phyloP scores from a whole-genome alignment of 2,113 vertebrate genomes.

The Spermophilus dauricus region DNA sequence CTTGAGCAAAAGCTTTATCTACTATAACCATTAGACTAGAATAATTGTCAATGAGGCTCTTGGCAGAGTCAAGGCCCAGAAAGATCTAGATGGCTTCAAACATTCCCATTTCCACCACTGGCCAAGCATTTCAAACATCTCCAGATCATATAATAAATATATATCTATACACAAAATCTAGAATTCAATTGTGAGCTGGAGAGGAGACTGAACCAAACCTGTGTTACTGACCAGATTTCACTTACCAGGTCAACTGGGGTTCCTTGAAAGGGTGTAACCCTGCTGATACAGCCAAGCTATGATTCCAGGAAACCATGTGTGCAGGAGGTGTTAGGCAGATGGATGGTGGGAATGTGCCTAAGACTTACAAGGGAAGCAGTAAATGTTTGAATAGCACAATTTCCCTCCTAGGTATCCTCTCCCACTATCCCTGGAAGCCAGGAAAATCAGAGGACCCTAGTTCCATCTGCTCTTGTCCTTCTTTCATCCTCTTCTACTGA shows the following conservation, averaged over 20 bases:
- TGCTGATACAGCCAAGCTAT: background rate
- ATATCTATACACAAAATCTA: background rate
- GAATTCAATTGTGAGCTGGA: background rate
- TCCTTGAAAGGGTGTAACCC: background rate
- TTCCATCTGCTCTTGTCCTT: background rate
- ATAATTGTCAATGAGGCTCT: background rate
- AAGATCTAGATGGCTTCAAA: background rate
- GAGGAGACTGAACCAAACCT: background rate
- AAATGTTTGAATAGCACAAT: background rate
- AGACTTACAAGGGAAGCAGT: background rate
- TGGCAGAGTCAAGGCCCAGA: background rate
- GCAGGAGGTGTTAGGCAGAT: background rate
- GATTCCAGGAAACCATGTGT: background rate
- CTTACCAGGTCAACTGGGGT: background rate
- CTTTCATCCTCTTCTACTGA: background rate
- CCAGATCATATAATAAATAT: background rate
- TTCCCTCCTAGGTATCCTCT: background rate
- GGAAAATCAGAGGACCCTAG: background rate
- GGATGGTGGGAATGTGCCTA: background rate
- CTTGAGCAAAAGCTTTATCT: background rate
- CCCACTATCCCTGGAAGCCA: background rate
- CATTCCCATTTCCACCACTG: background rate
- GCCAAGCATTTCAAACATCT: constrained; percentile 7
- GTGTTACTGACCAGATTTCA: constrained; percentile 42
- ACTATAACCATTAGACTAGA: background rate